A percentile compares a stretch with the other conserved stretches of the same genome.
These are phyloP conservation scores for Cinara cedri DNA, from an alignment of 2,888 invertebrate species.

Conservation along the genomic window DNA sequence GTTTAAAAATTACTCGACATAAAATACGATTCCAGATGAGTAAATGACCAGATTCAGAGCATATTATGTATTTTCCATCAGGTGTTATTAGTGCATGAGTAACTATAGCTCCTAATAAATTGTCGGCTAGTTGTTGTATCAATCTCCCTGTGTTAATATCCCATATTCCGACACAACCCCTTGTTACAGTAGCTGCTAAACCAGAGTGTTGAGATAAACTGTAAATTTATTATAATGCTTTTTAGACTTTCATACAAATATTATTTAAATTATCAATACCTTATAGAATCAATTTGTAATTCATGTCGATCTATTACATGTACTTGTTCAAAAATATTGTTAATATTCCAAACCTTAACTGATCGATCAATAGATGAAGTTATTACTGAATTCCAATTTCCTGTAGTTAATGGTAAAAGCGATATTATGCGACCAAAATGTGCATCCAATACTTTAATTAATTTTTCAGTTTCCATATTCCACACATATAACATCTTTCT, in stretches of 20 bases:
- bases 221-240: constrained; percentile 58
- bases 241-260: background rate
- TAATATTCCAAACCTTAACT: constrained; percentile 99
- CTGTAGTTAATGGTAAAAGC: constrained; percentile 82
- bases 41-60: constrained; percentile 90
- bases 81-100: constrained; percentile 89
- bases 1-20: constrained; percentile 72
- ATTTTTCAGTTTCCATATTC: constrained; percentile 79
- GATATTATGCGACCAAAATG: constrained; percentile 97
- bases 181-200: constrained; percentile 88
- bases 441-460: constrained; percentile 92
- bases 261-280: constrained; percentile 65
- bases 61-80: constrained; percentile 78
- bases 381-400: constrained; percentile 87
- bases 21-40: constrained; percentile 84
- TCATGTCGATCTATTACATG: constrained; percentile 95
- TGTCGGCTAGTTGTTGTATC: constrained; percentile 86
- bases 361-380: constrained; percentile 97
- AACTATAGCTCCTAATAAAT: constrained; percentile 90
- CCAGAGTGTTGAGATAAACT: constrained; percentile 80
- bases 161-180: constrained; percentile 96
- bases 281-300: constrained; percentile 89
- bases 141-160: constrained; percentile 84
- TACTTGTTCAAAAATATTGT: constrained; percentile 97
- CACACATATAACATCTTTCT: constrained; percentile 95